Conservation (phyloP, 2,888 invertebrate species). For the Zhengitettix transpicula region DNA sequence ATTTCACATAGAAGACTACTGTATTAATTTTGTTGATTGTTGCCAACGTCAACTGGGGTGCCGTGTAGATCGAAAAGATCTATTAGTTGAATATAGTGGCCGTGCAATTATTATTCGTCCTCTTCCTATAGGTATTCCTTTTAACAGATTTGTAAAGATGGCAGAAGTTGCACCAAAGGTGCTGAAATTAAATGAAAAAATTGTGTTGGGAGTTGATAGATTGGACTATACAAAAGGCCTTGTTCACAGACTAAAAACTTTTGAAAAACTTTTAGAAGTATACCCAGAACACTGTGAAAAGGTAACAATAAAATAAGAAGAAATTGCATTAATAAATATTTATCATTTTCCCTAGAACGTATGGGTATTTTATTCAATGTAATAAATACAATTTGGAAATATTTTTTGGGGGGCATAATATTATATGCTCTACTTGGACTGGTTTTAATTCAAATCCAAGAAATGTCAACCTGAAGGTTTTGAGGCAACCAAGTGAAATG, state of each 20-base stretch:
- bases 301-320: conserved; percentile 24
- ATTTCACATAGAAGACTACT: conserved; percentile 82
- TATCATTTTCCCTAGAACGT: no score
- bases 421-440: no score
- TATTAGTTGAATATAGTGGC: conserved; percentile 74
- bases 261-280: conserved; percentile 62
- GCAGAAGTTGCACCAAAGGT: conserved; percentile 40
- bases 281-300: conserved; percentile 75
- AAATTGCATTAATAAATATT: no score
- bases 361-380: no score
- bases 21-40: conserved; percentile 80
- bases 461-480: no score
- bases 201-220: conserved; percentile 75
- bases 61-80: conserved; percentile 72
- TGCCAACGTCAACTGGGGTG: conserved; percentile 76
- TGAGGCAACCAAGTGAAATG: no score
- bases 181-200: conserved; percentile 49
- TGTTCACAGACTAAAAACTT: conserved; percentile 66
- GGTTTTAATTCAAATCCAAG: no score
- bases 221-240: conserved; percentile 84
- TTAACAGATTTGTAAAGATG: conserved; percentile 65
- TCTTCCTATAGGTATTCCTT: conserved; percentile 78
- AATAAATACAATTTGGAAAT: no score
- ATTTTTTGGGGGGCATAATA: no score
- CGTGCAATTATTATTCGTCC: conserved; percentile 70